These are phyloP conservation scores for Pagetopsis macropterus DNA, from an alignment of 2,797 vertebrate species.

Conservation along the genomic window DNA sequence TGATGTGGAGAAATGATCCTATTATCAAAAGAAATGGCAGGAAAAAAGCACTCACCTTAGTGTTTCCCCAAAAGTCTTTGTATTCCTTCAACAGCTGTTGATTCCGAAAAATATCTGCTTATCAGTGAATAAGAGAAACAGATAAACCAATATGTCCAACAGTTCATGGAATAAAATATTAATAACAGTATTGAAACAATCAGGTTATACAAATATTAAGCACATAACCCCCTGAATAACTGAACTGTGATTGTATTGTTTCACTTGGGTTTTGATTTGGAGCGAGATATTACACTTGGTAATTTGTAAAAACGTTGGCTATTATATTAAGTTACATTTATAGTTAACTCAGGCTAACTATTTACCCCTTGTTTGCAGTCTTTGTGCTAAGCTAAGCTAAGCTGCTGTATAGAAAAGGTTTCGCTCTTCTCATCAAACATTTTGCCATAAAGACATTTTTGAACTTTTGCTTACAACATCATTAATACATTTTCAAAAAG, in stretches of 20 bases:
- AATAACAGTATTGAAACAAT: background rate
- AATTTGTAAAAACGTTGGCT: too few species aligned
- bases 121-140: background rate
- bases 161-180: background rate
- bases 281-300: background rate
- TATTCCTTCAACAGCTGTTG: constrained; percentile 95
- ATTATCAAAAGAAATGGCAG: background rate
- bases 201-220: background rate
- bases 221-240: background rate
- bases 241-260: background rate
- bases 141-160: background rate
- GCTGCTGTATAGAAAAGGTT: background rate
- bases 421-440: background rate
- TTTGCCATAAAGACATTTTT: background rate
- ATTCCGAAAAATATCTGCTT: constrained; percentile 92
- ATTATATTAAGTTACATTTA: too few species aligned
- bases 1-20: background rate
- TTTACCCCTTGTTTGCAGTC: background rate
- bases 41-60: constrained; percentile 85
- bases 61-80: constrained; percentile 96
- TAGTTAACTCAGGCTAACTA: too few species aligned
- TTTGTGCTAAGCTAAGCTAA: background rate
- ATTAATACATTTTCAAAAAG: background rate
- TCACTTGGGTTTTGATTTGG: background rate
- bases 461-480: background rate